Percentiles rank a stretch among this genome's conserved stretches.
Evolutionary conservation across 2,888 invertebrate genomes (phyloP).

Genomic region (Leptarthrus brevirostris): DNA sequence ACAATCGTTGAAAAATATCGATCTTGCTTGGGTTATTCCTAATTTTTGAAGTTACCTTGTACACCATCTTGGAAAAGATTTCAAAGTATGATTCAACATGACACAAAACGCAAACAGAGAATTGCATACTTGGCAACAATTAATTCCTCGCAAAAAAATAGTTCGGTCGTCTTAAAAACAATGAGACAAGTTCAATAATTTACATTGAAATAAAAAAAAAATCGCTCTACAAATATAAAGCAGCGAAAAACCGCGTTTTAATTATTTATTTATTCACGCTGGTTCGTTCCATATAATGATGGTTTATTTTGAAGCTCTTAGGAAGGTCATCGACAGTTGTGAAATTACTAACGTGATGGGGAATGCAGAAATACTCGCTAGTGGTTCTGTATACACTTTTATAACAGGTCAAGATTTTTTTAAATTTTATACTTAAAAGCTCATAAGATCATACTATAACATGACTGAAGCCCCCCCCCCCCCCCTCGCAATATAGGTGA

Average conservation of each 20-base stretch:
- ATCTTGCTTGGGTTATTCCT: neutral
- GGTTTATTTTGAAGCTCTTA: conserved; percentile 56
- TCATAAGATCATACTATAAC: too few relatives aligned
- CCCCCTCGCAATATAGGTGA: too few relatives aligned
- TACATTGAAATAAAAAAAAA: conserved; percentile 52
- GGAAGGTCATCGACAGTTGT: conserved; percentile 54
- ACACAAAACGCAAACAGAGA: conserved; percentile 48
- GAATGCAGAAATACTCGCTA: conserved; percentile 46
- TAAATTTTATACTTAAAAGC: too few relatives aligned
- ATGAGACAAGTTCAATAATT: conserved; percentile 56
- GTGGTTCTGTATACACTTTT: conserved; percentile 32
- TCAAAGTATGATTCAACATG: conserved; percentile 12
- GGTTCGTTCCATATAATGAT: conserved; percentile 56
- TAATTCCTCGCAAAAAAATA: conserved; percentile 58
- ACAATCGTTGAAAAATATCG: neutral
- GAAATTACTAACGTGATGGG: conserved; percentile 50
- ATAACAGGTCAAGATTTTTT: conserved; percentile 14
- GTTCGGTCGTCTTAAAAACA: conserved; percentile 57
- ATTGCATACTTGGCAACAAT: conserved; percentile 58
- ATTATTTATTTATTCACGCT: conserved; percentile 56
- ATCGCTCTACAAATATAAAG: conserved; percentile 56
- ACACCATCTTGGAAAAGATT: conserved; percentile 8
- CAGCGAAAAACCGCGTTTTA: conserved; percentile 54
- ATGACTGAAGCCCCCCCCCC: too few relatives aligned
- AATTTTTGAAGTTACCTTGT: neutral